Base-by-base conservation (phyloP, 2,888 invertebrate species). In the Osmoderma eremita region DNA sequence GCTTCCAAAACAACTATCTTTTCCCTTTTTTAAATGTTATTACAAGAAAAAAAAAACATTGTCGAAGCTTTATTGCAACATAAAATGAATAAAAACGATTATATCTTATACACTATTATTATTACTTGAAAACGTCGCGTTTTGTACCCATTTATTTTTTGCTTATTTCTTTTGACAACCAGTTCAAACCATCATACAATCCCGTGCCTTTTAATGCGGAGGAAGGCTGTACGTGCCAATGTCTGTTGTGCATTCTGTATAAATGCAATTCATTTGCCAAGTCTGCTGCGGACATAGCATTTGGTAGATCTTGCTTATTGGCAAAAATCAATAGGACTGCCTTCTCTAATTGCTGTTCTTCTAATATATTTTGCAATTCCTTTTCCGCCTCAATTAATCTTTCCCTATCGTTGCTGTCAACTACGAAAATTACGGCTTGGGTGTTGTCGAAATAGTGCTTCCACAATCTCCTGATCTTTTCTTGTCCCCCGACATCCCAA, bases 401-500 rank as follows among this genome's bases (percentile, higher is more conserved):
- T 80, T 96, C 97, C 54, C 94, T 88, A 79, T 97, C 97, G 81
- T 95, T 96, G 42, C 96, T 96, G 83, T 97, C 97, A 5, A 97
- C 94, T 38, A 97, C 97, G 83, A 95, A 97, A 75, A 97, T 97
- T 49, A 97, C 85, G 54, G 95, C 97, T 83, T 95, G 92, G 2
- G 97, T 97, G 80, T 97, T 96, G 82, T 97, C 97, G 80, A 96
- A 98, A 79, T 98, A 98, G 81, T 98, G 97, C 80, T 97, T 91
- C 97, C 97, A 98, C 54, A 98, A 84, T 0, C 97, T 95, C 71
- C 97, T 87, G 76, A 98, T 97, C 85, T 97, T 97, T 81, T 96
- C 95, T 82, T 97, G 97, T 69, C 97, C 97, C 78, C 97, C 97
- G 67, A 98, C 97, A 82, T 98, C 97, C 97, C 97, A 98, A 8